These are phyloP conservation scores for Lithophane ornitopus DNA, from an alignment of 2,888 invertebrate genomes.

Conservation along the genomic window DNA sequence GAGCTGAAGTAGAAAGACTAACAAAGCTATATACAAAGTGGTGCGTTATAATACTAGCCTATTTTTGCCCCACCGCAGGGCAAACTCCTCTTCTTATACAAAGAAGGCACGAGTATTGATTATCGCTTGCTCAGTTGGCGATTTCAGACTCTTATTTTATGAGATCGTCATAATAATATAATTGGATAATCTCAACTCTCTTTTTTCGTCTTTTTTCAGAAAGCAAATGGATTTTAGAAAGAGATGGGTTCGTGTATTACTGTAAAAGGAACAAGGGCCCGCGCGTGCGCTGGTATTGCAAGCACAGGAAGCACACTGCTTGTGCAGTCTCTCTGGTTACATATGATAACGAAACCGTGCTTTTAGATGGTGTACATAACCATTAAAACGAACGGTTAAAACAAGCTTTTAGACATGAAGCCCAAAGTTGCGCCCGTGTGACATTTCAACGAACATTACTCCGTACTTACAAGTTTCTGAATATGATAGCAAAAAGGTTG, in stretches of 20 bases:
- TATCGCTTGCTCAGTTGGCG: neutral
- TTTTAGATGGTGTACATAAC: constrained; percentile 33
- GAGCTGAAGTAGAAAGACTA: no score
- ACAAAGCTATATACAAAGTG: no score
- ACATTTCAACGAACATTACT: neutral
- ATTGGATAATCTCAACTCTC: neutral
- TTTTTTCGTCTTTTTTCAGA: constrained; percentile 22
- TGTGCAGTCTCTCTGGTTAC: constrained; percentile 39
- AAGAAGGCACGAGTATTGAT: neutral
- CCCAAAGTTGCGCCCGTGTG: neutral
- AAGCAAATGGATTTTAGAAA: constrained; percentile 24
- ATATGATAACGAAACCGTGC: constrained; percentile 3
- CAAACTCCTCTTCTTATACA: neutral
- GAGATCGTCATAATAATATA: neutral
- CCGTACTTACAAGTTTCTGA: no score
- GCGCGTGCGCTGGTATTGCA: constrained; percentile 55
- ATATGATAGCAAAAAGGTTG: no score
- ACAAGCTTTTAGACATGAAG: neutral
- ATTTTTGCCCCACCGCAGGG: neutral
- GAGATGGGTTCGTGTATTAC: constrained; percentile 37
- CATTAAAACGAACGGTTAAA: constrained; percentile 14
- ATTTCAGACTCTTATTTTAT: neutral
- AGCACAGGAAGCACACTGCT: constrained; percentile 1
- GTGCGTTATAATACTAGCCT: neutral
- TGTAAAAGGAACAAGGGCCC: constrained; percentile 26